A percentile compares a stretch with the other conserved stretches of the same genome.
Conservation (phyloP, 1,140 invertebrate species). For the Euura lappo region DNA sequence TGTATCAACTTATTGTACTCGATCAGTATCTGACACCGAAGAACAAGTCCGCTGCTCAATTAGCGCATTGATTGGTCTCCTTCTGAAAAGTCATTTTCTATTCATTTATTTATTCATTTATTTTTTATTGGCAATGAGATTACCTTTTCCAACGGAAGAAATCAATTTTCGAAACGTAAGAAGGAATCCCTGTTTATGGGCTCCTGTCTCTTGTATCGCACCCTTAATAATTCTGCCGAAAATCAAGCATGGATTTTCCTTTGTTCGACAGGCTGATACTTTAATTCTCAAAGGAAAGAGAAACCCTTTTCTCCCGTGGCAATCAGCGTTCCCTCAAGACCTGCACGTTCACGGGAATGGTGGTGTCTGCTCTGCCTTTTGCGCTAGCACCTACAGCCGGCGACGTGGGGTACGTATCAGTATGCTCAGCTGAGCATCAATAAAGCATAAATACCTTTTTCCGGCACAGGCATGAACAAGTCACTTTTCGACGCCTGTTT, state of each 20-base stretch:
- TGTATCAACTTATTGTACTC: neutral
- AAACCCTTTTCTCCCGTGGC: neutral
- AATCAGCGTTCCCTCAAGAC: neutral
- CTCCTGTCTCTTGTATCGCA: neutral
- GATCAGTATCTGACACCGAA: neutral
- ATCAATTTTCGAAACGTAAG: no score
- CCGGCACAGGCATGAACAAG: no score
- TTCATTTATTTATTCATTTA: no score
- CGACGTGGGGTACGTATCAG: constrained; percentile 10
- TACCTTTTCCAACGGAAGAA: no score
- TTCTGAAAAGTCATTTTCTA: no score
- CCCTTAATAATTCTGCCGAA: neutral
- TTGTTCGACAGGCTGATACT: constrained; percentile 4
- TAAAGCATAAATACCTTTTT: constrained; percentile 17
- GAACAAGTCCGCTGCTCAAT: no score
- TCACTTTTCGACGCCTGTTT: no score
- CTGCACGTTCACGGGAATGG: neutral
- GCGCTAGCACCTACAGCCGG: constrained; percentile 3
- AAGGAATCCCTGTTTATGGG: no score
- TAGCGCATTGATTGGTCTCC: no score
- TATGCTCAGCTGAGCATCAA: constrained; percentile 19
- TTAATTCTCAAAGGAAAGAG: neutral
- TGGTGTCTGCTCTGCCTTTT: constrained; percentile 11
- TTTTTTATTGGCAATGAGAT: no score
- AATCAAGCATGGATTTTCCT: neutral